These are phyloP conservation scores for Trachelus troglodyta DNA, from an alignment of 2,888 invertebrate genomes.

Conservation along the genomic window DNA sequence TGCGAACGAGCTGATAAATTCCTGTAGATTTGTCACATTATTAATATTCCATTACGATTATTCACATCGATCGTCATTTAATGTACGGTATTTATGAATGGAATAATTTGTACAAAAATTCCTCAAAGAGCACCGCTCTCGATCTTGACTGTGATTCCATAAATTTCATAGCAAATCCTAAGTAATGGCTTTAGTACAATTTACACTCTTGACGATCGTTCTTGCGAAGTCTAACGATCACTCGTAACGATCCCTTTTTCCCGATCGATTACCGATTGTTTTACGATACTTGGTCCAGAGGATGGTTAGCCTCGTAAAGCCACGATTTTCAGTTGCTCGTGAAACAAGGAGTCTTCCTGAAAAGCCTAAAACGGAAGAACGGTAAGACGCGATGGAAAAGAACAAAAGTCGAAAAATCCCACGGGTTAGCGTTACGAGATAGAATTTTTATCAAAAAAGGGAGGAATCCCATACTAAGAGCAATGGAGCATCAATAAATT, in stretches of 20 bases:
- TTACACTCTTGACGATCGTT: constrained; percentile 50
- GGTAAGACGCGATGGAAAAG: background rate
- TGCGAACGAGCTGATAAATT: background rate
- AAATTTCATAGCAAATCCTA: constrained; percentile 50
- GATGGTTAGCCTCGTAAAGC: constrained; percentile 47
- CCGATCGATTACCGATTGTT: constrained; percentile 58
- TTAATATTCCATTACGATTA: background rate
- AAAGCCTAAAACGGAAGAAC: background rate
- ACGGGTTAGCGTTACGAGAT: background rate
- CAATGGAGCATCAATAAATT: constrained; percentile 25
- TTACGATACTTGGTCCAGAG: constrained; percentile 54
- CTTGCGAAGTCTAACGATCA: constrained; percentile 55
- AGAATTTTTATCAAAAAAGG: background rate
- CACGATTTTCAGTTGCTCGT: background rate
- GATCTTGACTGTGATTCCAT: constrained; percentile 57
- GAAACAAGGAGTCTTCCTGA: background rate
- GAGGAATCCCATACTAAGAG: background rate
- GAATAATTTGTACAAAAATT: background rate
- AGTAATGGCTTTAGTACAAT: background rate
- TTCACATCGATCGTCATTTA: no score
- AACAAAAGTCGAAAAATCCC: background rate
- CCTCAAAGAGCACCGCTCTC: constrained; percentile 57
- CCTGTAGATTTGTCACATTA: background rate
- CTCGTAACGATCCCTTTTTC: constrained; percentile 40
- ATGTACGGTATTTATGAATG: background rate